Percentiles rank a stretch among this genome's conserved stretches.
These are phyloP conservation scores for Phylloscopus whistleri DNA, from an alignment of 2,113 vertebrate genomes.

Conservation along the genomic window DNA sequence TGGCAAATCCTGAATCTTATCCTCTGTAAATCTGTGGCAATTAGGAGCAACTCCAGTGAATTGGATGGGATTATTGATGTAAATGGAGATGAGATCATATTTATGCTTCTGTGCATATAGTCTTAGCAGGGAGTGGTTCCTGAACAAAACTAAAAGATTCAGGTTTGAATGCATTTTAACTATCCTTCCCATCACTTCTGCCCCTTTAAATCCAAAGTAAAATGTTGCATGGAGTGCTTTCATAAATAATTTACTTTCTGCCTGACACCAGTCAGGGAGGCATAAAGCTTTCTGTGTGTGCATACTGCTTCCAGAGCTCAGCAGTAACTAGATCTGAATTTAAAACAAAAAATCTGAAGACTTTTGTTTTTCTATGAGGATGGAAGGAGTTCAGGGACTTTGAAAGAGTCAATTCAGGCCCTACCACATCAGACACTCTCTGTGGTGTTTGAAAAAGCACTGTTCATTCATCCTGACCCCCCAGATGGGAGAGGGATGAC, in stretches of 20 bases:
- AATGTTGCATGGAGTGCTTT: not conserved
- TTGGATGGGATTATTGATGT: not conserved
- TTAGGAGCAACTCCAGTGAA: not conserved
- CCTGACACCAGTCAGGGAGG: conserved; percentile 46
- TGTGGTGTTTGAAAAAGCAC: not conserved
- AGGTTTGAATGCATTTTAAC: not conserved
- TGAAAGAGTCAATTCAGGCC: conserved; percentile 42
- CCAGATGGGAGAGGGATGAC: not conserved
- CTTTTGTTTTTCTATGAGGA: not conserved
- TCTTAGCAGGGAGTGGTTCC: not conserved
- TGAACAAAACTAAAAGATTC: not conserved
- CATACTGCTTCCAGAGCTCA: conserved; percentile 26
- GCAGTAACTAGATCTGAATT: conserved; percentile 41
- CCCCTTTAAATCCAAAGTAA: conserved; percentile 44
- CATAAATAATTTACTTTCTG: conserved; percentile 59
- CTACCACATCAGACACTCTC: conserved; percentile 9
- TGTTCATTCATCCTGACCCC: not conserved
- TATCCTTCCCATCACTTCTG: not conserved
- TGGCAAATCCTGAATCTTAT: not conserved
- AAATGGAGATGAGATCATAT: not conserved
- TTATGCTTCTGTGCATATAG: not conserved
- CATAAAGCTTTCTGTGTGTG: conserved; percentile 35
- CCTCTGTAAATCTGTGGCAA: not conserved
- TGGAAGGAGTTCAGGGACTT: not conserved
- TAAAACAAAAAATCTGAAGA: conserved; percentile 40